Evolutionary conservation across 2,113 vertebrate genomes (phyloP).

Genomic region (Ochotona curzoniae): DNA sequence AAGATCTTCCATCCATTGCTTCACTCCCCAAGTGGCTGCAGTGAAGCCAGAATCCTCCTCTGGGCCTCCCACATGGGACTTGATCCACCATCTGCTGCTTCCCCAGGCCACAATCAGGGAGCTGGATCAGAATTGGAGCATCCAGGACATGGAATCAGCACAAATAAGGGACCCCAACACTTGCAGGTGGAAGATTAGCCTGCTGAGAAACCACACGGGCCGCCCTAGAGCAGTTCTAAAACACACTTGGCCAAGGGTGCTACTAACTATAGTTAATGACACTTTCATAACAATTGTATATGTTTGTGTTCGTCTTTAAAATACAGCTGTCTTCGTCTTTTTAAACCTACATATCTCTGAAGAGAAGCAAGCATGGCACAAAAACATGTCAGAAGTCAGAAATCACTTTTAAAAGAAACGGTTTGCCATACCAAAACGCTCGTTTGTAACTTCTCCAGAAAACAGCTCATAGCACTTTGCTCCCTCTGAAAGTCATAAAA

Average conservation of each 20-base stretch:
- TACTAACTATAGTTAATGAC: not conserved
- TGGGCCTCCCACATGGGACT: too few relatives aligned
- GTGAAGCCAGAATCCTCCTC: too few relatives aligned
- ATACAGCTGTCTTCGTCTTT: not conserved
- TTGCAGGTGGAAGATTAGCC: too few relatives aligned
- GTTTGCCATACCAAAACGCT: constrained; percentile 7
- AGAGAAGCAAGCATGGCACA: not conserved
- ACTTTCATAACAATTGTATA: not conserved
- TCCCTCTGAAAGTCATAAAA: constrained; percentile 31
- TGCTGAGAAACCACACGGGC: too few relatives aligned
- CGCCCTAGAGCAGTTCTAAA: not conserved
- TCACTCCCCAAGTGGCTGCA: too few relatives aligned
- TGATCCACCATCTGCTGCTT: too few relatives aligned
- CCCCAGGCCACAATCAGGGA: too few relatives aligned
- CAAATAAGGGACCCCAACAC: too few relatives aligned
- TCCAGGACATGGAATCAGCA: too few relatives aligned
- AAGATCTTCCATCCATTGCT: too few relatives aligned
- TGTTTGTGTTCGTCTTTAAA: not conserved
- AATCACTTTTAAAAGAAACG: constrained; percentile 24
- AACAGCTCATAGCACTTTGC: not conserved
- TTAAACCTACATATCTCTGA: not conserved
- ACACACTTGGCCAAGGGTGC: not conserved
- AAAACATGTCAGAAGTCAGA: constrained; percentile 31
- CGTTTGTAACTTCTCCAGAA: not conserved
- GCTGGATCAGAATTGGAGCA: too few relatives aligned